Evolutionary conservation across 2,113 vertebrate genomes (phyloP).

Genomic region (Puntigrus tetrazona): DNA sequence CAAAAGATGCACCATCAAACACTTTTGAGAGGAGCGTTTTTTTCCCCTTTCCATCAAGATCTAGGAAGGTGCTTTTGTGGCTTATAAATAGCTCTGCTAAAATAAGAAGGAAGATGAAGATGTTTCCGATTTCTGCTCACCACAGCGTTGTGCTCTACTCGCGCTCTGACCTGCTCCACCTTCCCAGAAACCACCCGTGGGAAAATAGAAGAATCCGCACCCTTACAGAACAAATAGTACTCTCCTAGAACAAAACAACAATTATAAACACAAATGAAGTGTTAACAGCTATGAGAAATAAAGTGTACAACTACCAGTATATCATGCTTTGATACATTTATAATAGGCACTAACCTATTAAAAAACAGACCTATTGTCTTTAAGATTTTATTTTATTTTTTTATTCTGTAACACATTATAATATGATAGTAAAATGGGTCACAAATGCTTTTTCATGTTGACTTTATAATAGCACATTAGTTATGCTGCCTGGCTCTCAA

Average conservation of each 20-base stretch:
- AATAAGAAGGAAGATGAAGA: conserved; percentile 49
- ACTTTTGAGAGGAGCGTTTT: not conserved
- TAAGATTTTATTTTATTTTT: not conserved
- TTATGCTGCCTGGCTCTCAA: not conserved
- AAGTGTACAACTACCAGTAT: not conserved
- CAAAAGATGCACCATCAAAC: not conserved
- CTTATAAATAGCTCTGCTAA: conserved; percentile 44
- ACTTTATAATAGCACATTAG: not conserved
- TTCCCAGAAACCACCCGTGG: conserved; percentile 91
- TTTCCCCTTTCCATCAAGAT: conserved; percentile 15
- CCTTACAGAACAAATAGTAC: conserved; percentile 93
- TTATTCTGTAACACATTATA: not conserved
- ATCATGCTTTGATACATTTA: not conserved
- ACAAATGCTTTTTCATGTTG: not conserved
- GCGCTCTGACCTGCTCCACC: conserved; percentile 85
- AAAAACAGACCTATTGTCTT: too few relatives aligned
- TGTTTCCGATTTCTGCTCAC: conserved; percentile 74
- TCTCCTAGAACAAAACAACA: conserved; percentile 76
- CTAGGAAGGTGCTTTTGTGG: not conserved
- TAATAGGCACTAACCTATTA: not conserved
- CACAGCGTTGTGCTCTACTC: conserved; percentile 95
- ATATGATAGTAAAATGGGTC: not conserved
- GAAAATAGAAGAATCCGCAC: conserved; percentile 96
- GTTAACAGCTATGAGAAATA: conserved; percentile 20
- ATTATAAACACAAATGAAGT: not conserved